These are phyloP conservation scores for Actenoides hombroni DNA, from an alignment of 2,113 vertebrate species.

Conservation along the genomic window DNA sequence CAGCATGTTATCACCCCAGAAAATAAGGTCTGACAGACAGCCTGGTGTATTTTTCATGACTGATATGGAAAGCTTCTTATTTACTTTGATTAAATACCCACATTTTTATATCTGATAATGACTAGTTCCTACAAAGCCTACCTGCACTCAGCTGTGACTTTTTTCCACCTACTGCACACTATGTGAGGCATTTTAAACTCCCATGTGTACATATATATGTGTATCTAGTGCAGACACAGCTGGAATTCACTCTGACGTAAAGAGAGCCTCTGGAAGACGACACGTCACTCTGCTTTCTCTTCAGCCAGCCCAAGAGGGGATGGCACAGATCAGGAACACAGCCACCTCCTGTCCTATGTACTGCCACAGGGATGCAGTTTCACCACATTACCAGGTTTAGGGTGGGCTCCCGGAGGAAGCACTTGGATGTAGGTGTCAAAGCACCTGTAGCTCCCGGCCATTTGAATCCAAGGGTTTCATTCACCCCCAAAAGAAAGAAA, in stretches of 20 bases:
- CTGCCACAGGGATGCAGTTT: not conserved
- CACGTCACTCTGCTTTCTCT: not conserved
- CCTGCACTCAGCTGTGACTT: not conserved
- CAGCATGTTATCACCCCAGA: not conserved
- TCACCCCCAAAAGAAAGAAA: not conserved
- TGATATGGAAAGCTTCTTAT: not conserved
- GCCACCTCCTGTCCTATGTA: not conserved
- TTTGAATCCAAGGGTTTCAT: not conserved
- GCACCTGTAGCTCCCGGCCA: not conserved
- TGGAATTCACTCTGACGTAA: not conserved
- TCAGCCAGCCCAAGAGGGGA: not conserved
- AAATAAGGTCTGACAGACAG: not conserved
- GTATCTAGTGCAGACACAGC: fast-evolving
- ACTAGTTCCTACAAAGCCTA: not conserved
- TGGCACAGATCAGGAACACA: not conserved
- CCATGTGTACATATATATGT: fast-evolving
- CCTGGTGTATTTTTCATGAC: not conserved
- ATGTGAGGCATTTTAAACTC: not conserved
- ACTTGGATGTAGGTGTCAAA: not conserved
- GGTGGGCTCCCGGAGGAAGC: not conserved
- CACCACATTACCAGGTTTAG: not conserved
- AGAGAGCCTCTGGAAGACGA: not conserved
- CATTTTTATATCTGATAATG: not conserved
- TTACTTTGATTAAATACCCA: not conserved
- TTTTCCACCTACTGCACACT: not conserved